A percentile compares a stretch with the other conserved stretches of the same genome.
Evolutionary conservation across 2,888 invertebrate genomes (phyloP).

Genomic region (Agrilus cyanescens): DNA sequence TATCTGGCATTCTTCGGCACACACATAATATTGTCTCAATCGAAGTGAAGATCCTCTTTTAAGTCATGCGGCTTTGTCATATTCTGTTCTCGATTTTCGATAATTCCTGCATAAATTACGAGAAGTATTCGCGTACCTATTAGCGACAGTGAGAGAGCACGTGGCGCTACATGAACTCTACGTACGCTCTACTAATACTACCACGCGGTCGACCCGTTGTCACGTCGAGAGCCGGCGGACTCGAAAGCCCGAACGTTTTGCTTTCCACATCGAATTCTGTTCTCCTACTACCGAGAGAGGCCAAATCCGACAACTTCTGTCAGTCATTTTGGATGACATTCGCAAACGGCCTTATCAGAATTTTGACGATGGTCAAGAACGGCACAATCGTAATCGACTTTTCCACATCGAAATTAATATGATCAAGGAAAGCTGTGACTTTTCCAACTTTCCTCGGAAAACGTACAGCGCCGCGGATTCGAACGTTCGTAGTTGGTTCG

Average conservation of each 20-base stretch:
- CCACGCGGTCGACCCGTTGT: too few species aligned
- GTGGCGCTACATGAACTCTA: too few species aligned
- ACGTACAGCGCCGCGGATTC: too few species aligned
- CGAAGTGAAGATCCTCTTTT: conserved; percentile 11
- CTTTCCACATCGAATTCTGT: conserved; percentile 15
- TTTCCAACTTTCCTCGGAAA: too few species aligned
- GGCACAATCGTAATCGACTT: not conserved
- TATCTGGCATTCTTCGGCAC: conserved; percentile 2
- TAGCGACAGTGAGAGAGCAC: too few species aligned
- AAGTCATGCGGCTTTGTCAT: conserved; percentile 28
- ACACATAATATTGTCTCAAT: not conserved
- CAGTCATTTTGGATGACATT: conserved; percentile 22
- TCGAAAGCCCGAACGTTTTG: not conserved
- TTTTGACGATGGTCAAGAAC: not conserved
- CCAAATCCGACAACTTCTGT: conserved; percentile 28
- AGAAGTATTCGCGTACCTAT: conserved; percentile 4
- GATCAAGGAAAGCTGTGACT: too few species aligned
- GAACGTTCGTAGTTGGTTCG: too few species aligned
- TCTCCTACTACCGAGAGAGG: conserved; percentile 18
- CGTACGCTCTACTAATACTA: too few species aligned
- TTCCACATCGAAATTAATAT: not conserved
- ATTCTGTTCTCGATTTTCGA: conserved; percentile 30
- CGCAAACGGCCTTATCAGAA: not conserved
- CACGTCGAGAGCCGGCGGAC: too few species aligned
- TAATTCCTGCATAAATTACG: conserved; percentile 33